Evolutionary conservation across 2,888 invertebrate genomes (phyloP), one percentile per base, ranked within the genome.

Genomic region (Syrista parreyssii): DNA sequence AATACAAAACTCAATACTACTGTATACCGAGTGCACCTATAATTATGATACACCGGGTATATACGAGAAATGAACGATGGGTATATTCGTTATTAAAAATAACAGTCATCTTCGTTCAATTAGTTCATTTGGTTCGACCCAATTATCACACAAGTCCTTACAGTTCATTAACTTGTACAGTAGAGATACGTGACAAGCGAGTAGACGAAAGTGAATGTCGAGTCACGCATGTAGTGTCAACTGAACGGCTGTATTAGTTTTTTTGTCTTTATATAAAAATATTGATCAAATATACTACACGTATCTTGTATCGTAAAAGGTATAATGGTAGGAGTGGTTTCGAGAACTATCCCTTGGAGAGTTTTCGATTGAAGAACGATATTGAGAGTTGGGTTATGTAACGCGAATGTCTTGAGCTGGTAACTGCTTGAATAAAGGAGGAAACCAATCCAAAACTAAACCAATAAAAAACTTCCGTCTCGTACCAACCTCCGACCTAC

Each of bases 371-470:
- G 55, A 55, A 55, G 55, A 55, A 34, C 71, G 71, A 30, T 71
- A 71, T 71, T 71, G 69, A 33, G 31, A n/a, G 33, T 72, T 55
- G 11, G 31, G 72, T 68, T 71, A 68, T 36, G 69, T 31, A 55
- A 72, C 11, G 36, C 31, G 71, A 15, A n/a, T 77, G 78, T 75
- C 75, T 78, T 73, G 68, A 68, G 68, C 75, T 68, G 78, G 69
- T 75, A 76, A 76, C 73, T 75, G 78, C 75, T 78, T 73, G 78
- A 78, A 76, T 78, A 55, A 55, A 78, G 55, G 15, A 35, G 73
- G 34, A 75, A 76, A 78, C 78, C 83, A 80, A 82, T 81, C 83
- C 77, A 79, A 80, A 81, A 82, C 76, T 78, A 76, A 81, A 78
- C 79, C 80, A 81, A 82, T 83, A 83, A 83, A 83, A 82, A 79